Evolutionary conservation across 2,113 vertebrate genomes (phyloP), one percentile per base, ranked within the genome.

Genomic region (Archilochus colubris): DNA sequence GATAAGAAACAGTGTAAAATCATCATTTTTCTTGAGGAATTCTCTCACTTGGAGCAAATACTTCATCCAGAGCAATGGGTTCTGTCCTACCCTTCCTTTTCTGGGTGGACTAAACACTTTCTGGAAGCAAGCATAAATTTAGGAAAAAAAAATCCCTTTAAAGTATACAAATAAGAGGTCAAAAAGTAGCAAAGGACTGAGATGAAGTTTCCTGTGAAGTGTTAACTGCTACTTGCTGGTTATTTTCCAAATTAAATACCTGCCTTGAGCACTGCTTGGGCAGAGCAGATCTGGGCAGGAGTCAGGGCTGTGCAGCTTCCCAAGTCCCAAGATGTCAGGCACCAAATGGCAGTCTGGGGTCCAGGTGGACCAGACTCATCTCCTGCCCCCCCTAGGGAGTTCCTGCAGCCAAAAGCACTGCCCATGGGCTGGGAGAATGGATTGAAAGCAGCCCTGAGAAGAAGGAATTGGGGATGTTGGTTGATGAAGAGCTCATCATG

Each of bases 291-390:
- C 67, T 46, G 54, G n/a, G 10, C 20, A 17, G 10, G 18, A 33
- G 12, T 38, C 48, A 40, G 13, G 33, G 40, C 43, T 44, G 12
- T 12, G 3, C 3, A 21, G 21, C 9, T 18, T 18, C 36, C 40
- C 3, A 40, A n/a, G 17, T 4, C 28, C 58, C 36, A 46, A 5
- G 33, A 1, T 5, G 10, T 0, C 7, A 55, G 40, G 51, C 20
- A 58, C 40, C 20, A 2, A 27, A 43, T 2, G 27, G 6, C 28
- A 75, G 24, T 6, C 10, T 1, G 22, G 28, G 2, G 3, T 9
- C 68, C 38, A 4, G 44, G 20, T 44, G 59, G 73, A 46, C 11
- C 25, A 36, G 8, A 6, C 4, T 2, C 5, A 25, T 19, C 20
- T 25, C 51, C 24, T 44, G 23, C 40, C 43, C 7, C n/a, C 36